These are phyloP conservation scores for Drosophila suzukii DNA, from an alignment of 1,140 invertebrate species.

Conservation along the genomic window DNA sequence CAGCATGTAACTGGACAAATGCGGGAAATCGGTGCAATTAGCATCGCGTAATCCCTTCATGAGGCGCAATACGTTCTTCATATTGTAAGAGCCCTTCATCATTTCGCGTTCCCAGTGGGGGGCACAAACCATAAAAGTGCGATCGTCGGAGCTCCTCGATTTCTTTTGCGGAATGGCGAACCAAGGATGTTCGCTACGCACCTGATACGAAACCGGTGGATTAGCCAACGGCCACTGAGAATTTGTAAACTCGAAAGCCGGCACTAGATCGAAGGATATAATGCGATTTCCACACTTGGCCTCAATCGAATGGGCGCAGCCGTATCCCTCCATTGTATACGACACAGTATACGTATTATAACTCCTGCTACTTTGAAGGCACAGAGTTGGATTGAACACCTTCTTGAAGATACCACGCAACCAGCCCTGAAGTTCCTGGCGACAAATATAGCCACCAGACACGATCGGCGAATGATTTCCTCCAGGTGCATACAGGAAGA, in stretches of 20 bases:
- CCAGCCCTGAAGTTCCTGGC: conserved; percentile 13
- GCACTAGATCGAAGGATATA: conserved; percentile 37
- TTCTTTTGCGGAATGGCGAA: conserved; percentile 35
- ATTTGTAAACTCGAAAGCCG: conserved; percentile 21
- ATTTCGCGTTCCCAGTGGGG: conserved; percentile 46
- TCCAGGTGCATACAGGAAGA: background rate
- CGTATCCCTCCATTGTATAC: conserved; percentile 13
- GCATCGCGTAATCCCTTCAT: conserved; percentile 45
- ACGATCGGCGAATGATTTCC: background rate
- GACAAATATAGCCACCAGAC: conserved; percentile 1
- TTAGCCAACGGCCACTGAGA: conserved; percentile 1
- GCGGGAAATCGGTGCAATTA: conserved; percentile 1
- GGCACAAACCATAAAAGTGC: conserved; percentile 40
- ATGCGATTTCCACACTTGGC: background rate
- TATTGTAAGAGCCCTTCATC: conserved; percentile 20
- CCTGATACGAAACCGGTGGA: background rate
- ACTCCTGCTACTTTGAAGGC: background rate
- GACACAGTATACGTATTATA: background rate
- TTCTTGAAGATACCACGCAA: conserved; percentile 11
- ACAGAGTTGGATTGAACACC: background rate
- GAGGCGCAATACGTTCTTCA: conserved; percentile 40
- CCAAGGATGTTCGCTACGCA: background rate
- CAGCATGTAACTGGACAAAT: conserved; percentile 47
- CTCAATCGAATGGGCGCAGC: conserved; percentile 34
- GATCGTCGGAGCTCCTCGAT: background rate